Percentiles rank a stretch among this genome's conserved stretches.
phyloP scores from a whole-genome alignment of 1,140 invertebrate genomes.

The Zaprionus ornatus region DNA sequence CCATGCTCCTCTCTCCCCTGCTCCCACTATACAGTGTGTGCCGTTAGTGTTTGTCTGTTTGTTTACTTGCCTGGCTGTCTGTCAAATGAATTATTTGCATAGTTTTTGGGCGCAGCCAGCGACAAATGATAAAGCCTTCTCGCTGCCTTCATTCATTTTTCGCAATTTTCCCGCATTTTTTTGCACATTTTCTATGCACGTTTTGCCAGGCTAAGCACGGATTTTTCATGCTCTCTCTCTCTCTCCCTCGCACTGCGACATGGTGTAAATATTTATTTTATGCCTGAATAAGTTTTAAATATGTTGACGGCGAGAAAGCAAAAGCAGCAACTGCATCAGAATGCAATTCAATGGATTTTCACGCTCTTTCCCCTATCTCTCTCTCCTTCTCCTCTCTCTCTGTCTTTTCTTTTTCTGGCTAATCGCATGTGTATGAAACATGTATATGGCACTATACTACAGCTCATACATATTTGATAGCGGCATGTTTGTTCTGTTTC shows the following conservation, averaged over 20 bases:
- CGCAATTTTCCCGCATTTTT: conserved; percentile 13
- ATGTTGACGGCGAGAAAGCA: conserved; percentile 37
- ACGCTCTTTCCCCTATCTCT: neutral
- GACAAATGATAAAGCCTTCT: conserved; percentile 53
- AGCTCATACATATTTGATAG: conserved; percentile 4
- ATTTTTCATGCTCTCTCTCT: conserved; percentile 49
- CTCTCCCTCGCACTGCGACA: conserved; percentile 16
- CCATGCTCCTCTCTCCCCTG: conserved; percentile 11
- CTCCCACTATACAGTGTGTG: neutral
- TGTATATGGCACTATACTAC: conserved; percentile 18
- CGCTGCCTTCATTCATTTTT: conserved; percentile 8
- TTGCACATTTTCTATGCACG: conserved; percentile 43
- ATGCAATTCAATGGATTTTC: conserved; percentile 43
- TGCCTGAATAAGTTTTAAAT: conserved; percentile 78
- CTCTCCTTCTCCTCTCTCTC: conserved; percentile 6
- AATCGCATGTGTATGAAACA: conserved; percentile 49
- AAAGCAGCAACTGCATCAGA: conserved; percentile 25
- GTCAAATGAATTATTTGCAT: conserved; percentile 82
- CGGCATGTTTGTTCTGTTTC: neutral
- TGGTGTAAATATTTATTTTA: conserved; percentile 75
- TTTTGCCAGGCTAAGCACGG: conserved; percentile 65
- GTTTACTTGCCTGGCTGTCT: conserved; percentile 61
- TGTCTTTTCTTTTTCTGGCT: conserved; percentile 18
- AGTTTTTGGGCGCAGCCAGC: conserved; percentile 63
- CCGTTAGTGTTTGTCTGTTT: conserved; percentile 14